These are phyloP conservation scores for Esox lucius DNA, from an alignment of 2,797 vertebrate genomes.

Conservation along the genomic window DNA sequence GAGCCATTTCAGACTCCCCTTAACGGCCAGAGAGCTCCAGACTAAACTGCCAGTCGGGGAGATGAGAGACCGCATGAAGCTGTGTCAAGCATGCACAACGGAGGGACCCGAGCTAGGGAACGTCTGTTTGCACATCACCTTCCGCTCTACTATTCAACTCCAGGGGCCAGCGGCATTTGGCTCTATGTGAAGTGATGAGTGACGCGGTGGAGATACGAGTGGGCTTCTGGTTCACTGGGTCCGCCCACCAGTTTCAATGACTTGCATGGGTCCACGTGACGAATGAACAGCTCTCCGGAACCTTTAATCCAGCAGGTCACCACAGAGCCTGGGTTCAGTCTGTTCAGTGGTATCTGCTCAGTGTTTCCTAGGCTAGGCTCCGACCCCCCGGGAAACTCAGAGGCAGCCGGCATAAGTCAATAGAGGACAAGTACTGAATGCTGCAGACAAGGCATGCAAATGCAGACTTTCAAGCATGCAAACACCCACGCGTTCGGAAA, in stretches of 20 bases:
- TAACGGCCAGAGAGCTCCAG: neutral
- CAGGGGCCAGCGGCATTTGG: neutral
- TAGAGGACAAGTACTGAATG: neutral
- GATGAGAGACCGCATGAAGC: neutral
- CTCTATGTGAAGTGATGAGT: neutral
- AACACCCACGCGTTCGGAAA: neutral
- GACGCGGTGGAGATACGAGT: conserved; percentile 21
- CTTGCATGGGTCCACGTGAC: conserved; percentile 47
- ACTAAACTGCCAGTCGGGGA: neutral
- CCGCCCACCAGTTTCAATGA: conserved; percentile 37
- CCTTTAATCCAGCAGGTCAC: conserved; percentile 46
- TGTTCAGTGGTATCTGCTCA: conserved; percentile 22
- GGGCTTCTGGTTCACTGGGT: conserved; percentile 34
- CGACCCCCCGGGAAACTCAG: neutral
- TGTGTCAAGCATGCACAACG: neutral
- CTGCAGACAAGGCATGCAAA: neutral
- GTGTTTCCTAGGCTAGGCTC: neutral
- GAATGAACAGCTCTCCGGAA: conserved; percentile 29
- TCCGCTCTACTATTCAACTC: neutral
- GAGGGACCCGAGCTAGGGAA: neutral
- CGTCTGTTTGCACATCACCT: neutral
- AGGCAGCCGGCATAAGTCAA: neutral
- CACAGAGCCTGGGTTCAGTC: conserved; percentile 8
- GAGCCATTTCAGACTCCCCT: neutral
- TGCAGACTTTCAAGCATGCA: neutral